Conservation (phyloP, 23 tunicate species). For the Phallusia fumigata region DNA sequence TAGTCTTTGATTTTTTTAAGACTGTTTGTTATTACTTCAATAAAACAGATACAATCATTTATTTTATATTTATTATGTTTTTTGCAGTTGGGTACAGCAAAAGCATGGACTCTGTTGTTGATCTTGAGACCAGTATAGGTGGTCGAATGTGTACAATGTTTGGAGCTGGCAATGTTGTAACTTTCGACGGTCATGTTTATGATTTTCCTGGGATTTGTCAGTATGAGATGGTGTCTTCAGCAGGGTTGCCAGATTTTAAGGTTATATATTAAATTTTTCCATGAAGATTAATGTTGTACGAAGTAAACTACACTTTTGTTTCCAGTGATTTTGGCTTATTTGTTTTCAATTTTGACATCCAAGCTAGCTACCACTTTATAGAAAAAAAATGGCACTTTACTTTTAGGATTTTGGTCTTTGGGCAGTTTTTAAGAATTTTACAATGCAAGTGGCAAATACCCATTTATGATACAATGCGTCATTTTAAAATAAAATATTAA, state of each 20-base stretch:
- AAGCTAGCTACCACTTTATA: too few species aligned
- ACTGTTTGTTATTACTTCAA: too few species aligned
- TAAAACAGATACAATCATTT: too few species aligned
- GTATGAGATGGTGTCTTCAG: slow-evolving; percentile 63
- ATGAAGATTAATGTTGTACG: too few species aligned
- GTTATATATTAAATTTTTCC: neutral
- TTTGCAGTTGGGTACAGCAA: neutral
- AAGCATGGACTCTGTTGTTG: neutral
- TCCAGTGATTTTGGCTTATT: neutral
- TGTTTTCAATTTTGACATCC: too few species aligned
- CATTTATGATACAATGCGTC: too few species aligned
- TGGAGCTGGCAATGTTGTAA: slow-evolving; percentile 61
- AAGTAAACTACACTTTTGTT: neutral
- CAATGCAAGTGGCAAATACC: too few species aligned
- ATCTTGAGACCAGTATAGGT: neutral
- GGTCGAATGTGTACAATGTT: slow-evolving; percentile 51
- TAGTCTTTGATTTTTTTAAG: too few species aligned
- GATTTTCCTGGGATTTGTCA: slow-evolving; percentile 70
- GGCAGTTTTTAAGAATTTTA: too few species aligned
- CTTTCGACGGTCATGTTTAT: slow-evolving; percentile 50
- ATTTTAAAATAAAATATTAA: too few species aligned
- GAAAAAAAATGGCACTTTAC: too few species aligned
- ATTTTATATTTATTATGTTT: neutral
- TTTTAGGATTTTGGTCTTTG: too few species aligned
- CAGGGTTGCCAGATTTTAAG: slow-evolving; percentile 39